These are phyloP conservation scores for Chrysogorgia sp. DNA, from an alignment of 92 coral and sea anemone species.

Conservation along the genomic window DNA sequence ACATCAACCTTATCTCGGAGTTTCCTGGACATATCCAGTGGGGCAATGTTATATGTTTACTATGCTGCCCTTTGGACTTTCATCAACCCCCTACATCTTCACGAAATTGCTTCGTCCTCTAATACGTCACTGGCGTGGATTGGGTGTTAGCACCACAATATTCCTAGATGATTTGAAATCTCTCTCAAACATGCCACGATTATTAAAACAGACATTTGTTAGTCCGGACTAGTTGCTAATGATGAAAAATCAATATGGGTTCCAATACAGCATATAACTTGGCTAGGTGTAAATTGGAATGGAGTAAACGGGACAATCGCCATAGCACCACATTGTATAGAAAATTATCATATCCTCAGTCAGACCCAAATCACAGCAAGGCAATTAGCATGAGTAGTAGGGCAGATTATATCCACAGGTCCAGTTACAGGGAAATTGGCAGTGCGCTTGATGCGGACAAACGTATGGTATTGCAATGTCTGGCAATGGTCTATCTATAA, in stretches of 20 bases:
- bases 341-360: neutral
- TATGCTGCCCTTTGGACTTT: too few relatives aligned
- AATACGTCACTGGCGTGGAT: slow-evolving; percentile 7
- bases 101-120: too few relatives aligned
- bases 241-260: slow-evolving; percentile 1
- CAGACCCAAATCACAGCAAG: neutral
- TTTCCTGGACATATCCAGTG: slow-evolving; percentile 13
- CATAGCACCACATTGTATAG: neutral
- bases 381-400: neutral
- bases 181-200: neutral
- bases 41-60: neutral
- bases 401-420: slow-evolving; percentile 11
- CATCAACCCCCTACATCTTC: too few relatives aligned
- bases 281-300: neutral
- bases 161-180: neutral
- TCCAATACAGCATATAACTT: neutral
- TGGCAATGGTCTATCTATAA: too few relatives aligned
- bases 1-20: slow-evolving; percentile 51
- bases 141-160: neutral
- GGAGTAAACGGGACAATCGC: neutral
- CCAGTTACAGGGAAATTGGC: neutral
- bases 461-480: too few relatives aligned
- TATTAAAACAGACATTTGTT: too few relatives aligned
- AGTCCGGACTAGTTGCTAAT: slow-evolving; percentile 1
- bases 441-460: too few relatives aligned